Evolutionary conservation across 1,140 invertebrate species (phyloP).

Genomic region (Brachionus asplanchnoidis): DNA sequence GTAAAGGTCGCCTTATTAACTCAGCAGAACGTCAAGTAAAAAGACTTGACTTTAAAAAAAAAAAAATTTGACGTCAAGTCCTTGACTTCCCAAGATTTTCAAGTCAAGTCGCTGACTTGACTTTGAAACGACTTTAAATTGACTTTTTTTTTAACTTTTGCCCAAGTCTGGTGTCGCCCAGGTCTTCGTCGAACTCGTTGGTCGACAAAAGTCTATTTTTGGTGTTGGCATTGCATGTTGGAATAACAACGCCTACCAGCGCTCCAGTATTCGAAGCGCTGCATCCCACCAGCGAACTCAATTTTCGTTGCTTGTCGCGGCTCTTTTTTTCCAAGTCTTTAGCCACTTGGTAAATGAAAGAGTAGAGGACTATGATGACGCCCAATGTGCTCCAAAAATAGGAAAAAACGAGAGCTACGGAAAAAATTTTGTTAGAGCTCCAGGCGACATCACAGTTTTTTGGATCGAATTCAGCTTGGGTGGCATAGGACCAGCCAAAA

Average conservation of each 20-base stretch:
- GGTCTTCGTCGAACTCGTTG: neutral
- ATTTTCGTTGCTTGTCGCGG: constrained; percentile 25
- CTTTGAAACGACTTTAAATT: too few species aligned
- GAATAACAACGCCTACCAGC: constrained; percentile 28
- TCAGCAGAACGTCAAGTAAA: too few species aligned
- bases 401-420: constrained; percentile 84
- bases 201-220: neutral
- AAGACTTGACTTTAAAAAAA: too few species aligned
- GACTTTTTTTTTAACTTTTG: too few species aligned
- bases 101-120: too few species aligned
- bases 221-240: neutral
- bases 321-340: constrained; percentile 30
- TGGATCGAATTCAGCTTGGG: constrained; percentile 76
- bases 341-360: constrained; percentile 40
- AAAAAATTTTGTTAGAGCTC: constrained; percentile 89
- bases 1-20: too few species aligned
- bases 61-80: too few species aligned
- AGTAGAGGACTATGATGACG: constrained; percentile 70
- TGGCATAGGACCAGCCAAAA: constrained; percentile 96
- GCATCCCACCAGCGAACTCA: constrained; percentile 20
- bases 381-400: constrained; percentile 92
- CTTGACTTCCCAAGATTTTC: too few species aligned
- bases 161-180: neutral
- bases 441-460: constrained; percentile 95
- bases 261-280: constrained; percentile 25